These are phyloP conservation scores for Aphelenchoides besseyi DNA, from an alignment of 1,140 invertebrate genomes.

Conservation along the genomic window DNA sequence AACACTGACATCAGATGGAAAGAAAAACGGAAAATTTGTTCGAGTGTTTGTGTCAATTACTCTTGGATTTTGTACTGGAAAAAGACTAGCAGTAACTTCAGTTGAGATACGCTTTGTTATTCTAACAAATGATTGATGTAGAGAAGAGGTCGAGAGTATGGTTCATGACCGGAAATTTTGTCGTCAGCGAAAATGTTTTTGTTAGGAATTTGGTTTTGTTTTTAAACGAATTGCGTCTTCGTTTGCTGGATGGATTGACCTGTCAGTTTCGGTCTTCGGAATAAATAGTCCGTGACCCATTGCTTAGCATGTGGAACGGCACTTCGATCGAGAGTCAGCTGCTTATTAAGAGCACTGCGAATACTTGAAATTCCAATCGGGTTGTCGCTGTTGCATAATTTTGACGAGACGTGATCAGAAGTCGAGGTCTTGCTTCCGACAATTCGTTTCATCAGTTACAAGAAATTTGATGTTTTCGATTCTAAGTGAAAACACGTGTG, in stretches of 20 bases:
- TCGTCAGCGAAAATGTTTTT: background rate
- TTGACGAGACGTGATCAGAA: constrained; percentile 1
- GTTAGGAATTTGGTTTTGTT: background rate
- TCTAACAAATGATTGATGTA: background rate
- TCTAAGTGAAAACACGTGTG: too few species aligned
- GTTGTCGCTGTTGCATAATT: background rate
- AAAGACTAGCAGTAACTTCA: too few species aligned
- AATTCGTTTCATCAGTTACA: too few species aligned
- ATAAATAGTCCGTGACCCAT: background rate
- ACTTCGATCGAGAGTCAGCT: too few species aligned
- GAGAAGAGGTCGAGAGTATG: background rate
- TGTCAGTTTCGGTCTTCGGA: too few species aligned
- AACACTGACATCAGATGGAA: background rate
- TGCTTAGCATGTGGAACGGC: background rate
- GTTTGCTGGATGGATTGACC: background rate
- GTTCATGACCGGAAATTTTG: background rate
- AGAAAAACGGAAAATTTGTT: background rate
- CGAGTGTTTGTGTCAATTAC: background rate
- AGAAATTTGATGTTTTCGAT: too few species aligned
- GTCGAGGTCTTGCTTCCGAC: too few species aligned
- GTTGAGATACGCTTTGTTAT: background rate
- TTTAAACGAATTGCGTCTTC: background rate
- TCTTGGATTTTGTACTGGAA: too few species aligned
- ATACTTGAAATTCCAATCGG: background rate
- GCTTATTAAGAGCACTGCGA: background rate